Base-by-base conservation (phyloP, 2,888 invertebrate species). In the Andrena bicolor region DNA sequence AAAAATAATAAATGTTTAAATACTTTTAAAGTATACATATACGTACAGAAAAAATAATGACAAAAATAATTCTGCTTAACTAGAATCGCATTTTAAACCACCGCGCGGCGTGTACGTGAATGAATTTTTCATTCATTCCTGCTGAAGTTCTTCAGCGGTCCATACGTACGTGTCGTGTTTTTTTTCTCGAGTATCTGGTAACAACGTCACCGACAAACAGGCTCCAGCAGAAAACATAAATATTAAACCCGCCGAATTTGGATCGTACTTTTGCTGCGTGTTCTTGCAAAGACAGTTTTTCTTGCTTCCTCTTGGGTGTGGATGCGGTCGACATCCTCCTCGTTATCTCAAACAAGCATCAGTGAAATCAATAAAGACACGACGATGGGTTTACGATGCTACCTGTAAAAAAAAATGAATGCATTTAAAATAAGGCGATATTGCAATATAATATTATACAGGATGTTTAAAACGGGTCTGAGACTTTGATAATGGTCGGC, bases 181-280 rank as follows among this genome's bases (percentile, higher is more conserved):
- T 2, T 1, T 2, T 73, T 80, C 73, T 80, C 70, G 53, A 58
- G 53, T 75, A 58, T 74, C 68, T 49, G 64, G 60, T 51, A 73
- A 86, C 48, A 86, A 73, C 28, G 75, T 73, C 51, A 30, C 68
- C 84, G 75, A 65, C 75, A 49, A 68, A 71, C 83, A 60, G 56
- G 49, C 30, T 61, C 49, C 56, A 51, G 32, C 70, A 56, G 76
- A 61, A 66, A 61, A 65, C 71, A 76, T 83, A 83, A 83, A 80
- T 76, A 79, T 81, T 69, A 69, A 80, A 53, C 51, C 64, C n/a
- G 26, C 73, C 76, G 61, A 76, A 80, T 80, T 80, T 65, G 76
- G 72, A n/a, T 49, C 28, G 28, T 41, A 60, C 32, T 41, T 60
- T 68, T 26, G 56, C 70, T 2, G 48, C 26, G 23, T 23, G 51